phyloP scores from a whole-genome alignment of 2,113 vertebrate genomes.

The Bos indicus region DNA sequence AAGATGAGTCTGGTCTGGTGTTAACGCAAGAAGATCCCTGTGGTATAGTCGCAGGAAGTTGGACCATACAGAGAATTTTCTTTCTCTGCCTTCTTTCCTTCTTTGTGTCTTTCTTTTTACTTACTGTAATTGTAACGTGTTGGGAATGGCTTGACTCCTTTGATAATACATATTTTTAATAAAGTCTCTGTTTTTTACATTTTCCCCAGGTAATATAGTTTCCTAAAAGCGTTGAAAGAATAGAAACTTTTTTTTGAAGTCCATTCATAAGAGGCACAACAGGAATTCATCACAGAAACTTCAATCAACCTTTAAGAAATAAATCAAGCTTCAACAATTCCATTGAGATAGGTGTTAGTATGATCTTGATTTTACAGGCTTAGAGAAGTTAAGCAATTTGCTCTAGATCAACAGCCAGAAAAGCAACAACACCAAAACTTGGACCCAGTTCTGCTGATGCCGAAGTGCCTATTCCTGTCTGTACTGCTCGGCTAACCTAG shows the following conservation, averaged over 20 bases:
- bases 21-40: not conserved
- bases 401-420: not conserved
- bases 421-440: not conserved
- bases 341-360: not conserved
- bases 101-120: not conserved
- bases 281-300: not conserved
- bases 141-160: not conserved
- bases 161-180: not conserved
- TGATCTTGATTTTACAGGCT: not conserved
- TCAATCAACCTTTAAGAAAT: not conserved
- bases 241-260: not conserved
- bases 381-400: not conserved
- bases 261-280: not conserved
- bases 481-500: rapidly evolving
- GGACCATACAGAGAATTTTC: not conserved
- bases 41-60: not conserved
- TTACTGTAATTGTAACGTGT: not conserved
- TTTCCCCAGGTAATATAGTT: not conserved
- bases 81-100: not conserved
- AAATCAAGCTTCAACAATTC: not conserved
- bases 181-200: not conserved
- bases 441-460: not conserved
- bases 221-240: not conserved
- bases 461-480: rapidly evolving
- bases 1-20: not conserved